A percentile compares a stretch with the other conserved stretches of the same genome.
These are phyloP conservation scores for Todiramphus chloris DNA, from an alignment of 2,113 vertebrate species.

Conservation along the genomic window DNA sequence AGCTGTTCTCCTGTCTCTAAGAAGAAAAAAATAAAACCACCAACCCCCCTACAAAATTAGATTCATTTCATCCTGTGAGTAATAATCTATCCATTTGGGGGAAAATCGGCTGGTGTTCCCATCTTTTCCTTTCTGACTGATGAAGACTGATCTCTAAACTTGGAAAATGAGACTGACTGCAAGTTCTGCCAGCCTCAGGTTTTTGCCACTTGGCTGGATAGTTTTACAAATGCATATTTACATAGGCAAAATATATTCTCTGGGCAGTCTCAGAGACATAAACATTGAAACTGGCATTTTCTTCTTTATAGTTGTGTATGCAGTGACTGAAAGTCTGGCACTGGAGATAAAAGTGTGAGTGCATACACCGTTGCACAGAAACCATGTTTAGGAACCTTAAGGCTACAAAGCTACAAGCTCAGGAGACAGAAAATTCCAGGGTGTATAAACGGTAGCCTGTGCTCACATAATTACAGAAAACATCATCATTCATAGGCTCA, in stretches of 20 bases:
- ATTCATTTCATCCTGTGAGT: neutral
- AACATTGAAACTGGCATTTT: neutral
- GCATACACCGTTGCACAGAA: neutral
- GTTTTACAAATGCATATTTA: neutral
- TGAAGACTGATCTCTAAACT: neutral
- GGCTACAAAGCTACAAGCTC: neutral
- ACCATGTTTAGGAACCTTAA: neutral
- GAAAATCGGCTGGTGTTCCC: neutral
- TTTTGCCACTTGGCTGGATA: neutral
- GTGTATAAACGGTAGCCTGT: neutral
- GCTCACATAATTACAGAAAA: neutral
- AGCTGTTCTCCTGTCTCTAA: neutral
- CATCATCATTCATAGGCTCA: neutral
- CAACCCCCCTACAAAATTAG: neutral
- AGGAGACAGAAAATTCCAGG: neutral
- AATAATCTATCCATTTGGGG: neutral
- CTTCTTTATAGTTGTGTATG: neutral
- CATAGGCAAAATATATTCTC: neutral
- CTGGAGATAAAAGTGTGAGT: neutral
- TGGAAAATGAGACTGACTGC: neutral
- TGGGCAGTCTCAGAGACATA: neutral
- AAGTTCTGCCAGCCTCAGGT: neutral
- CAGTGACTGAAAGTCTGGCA: neutral
- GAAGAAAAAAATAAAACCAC: neutral
- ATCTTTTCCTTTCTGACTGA: neutral